phyloP scores from a whole-genome alignment of 2,113 vertebrate species.

The Anhinga rufa region DNA sequence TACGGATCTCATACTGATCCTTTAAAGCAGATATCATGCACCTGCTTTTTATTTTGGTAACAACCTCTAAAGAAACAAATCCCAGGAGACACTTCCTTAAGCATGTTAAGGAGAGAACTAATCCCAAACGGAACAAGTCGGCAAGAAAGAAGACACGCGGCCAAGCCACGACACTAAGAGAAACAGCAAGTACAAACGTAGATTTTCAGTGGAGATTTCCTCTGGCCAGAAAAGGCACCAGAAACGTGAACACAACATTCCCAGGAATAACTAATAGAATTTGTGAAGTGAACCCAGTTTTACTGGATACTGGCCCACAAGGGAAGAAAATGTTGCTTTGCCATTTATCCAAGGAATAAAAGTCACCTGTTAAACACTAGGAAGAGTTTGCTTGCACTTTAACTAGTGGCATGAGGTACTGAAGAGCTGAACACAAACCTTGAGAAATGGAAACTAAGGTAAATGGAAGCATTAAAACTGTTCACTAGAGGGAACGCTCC shows the following conservation, averaged over 20 bases:
- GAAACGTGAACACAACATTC: background rate
- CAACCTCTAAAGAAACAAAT: background rate
- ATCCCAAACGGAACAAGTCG: background rate
- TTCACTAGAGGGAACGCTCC: background rate
- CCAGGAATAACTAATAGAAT: background rate
- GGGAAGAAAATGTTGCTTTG: background rate
- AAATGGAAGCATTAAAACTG: background rate
- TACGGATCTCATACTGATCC: background rate
- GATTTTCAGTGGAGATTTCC: background rate
- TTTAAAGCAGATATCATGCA: background rate
- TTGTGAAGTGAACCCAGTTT: background rate
- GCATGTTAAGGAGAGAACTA: background rate
- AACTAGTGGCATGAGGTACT: background rate
- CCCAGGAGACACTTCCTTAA: background rate
- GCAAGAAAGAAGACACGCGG: background rate
- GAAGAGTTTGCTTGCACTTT: background rate
- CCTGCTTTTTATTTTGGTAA: background rate
- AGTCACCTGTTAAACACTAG: background rate
- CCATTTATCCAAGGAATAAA: background rate
- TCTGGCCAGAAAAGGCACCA: background rate
- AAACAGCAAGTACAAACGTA: background rate
- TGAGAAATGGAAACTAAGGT: background rate
- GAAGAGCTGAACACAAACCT: background rate
- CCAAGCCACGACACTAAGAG: background rate
- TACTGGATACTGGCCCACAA: background rate